Conservation (phyloP, 2,888 invertebrate species). For the Eustalomyia histrio region DNA sequence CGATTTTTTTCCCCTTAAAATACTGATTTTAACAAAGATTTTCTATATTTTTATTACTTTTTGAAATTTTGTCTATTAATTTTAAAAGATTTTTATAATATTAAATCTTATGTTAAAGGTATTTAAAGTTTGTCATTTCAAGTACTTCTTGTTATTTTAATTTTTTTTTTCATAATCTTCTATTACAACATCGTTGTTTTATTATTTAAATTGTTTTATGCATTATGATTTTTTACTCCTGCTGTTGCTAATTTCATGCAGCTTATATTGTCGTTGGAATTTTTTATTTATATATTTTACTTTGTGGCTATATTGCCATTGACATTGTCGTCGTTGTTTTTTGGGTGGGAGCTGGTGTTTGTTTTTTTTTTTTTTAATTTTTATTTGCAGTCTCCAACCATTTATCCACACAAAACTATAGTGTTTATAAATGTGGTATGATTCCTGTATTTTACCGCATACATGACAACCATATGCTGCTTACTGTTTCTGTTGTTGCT, state of each 20-base stretch:
- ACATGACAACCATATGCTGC: slow-evolving; percentile 55
- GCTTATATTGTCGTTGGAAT: slow-evolving; percentile 31
- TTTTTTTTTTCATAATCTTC: neutral
- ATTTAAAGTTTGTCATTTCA: neutral
- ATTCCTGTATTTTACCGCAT: slow-evolving; percentile 53
- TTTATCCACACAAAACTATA: neutral
- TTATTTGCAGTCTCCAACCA: slow-evolving; percentile 20
- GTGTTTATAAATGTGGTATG: slow-evolving; percentile 32
- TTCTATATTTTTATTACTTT: no score
- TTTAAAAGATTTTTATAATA: no score
- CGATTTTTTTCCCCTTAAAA: no score
- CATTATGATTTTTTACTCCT: slow-evolving; percentile 28
- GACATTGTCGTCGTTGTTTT: slow-evolving; percentile 53
- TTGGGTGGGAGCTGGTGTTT: slow-evolving; percentile 3
- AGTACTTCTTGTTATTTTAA: neutral
- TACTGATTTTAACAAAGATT: no score
- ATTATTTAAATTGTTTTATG: slow-evolving; percentile 20
- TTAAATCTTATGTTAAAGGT: no score
- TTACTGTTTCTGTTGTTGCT: neutral
- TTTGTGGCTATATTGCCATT: slow-evolving; percentile 55
- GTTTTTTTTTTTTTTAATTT: no score
- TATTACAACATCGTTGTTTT: neutral
- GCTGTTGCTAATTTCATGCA: slow-evolving; percentile 44
- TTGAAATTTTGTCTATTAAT: no score
- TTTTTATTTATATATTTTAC: slow-evolving; percentile 19